Evolutionary conservation across 1,140 invertebrate species (phyloP), one percentile per base, ranked within the genome.

Genomic region (Coenobita brevimanus): DNA sequence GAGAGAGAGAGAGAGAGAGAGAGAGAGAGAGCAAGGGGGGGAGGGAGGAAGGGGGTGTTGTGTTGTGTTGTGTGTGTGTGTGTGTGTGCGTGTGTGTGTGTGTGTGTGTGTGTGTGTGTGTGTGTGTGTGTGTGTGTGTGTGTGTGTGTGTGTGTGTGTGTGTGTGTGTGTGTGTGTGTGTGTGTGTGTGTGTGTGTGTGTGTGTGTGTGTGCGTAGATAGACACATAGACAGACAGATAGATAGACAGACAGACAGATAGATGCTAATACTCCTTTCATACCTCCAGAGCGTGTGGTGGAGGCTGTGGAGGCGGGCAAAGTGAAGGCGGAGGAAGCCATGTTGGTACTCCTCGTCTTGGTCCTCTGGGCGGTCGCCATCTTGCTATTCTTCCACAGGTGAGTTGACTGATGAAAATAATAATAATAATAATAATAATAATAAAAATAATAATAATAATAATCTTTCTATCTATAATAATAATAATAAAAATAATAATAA

Each of bases 341-440:
- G 36, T 36, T 79, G 62, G 84, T 79, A 13, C 27, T 80, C 8
- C 24, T 87, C 3, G 73, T 80, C 33, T 62, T 87, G 43, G 46
- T 54, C 36, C 38, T 79, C 27, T 87, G 82, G 82, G 73, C 46
- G 13, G 82, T 87, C 36, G 75, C 84, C 24, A 79, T 87, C 8
- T 27, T 87, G 6, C 75, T 87, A 21, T 85, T 85, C 50, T 76
- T 85, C 71, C 82, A 85, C 73, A 85, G 82, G 82, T 85, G 54
- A 8, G 36, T n/a, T 8, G 27, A 24, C n/a, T 57, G 27, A 4
- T n/a, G 27, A n/a, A 62, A 62, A 62, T 62, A 62, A 62, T 4
- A 1, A 62, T 1, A 62, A 62, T 62, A 62, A 62, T 13, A 13
- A 30, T 21, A 15, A 21, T 69, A 27, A 15, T 69, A 69, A 69